These are phyloP conservation scores for Temnothorax curvispinosus DNA, from an alignment of 1,140 invertebrate species.

Conservation along the genomic window DNA sequence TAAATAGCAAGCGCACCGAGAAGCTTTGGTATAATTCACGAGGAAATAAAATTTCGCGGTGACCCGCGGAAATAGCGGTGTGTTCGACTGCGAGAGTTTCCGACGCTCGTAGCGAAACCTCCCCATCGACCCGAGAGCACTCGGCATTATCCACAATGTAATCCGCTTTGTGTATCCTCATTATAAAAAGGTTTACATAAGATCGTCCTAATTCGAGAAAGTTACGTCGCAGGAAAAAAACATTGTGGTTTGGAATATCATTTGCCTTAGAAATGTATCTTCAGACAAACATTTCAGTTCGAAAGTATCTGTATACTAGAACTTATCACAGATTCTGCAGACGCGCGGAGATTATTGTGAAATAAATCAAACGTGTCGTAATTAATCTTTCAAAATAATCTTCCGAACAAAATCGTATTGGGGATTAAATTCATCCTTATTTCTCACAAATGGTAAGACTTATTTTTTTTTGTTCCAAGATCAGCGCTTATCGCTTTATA, in stretches of 20 bases:
- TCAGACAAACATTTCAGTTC: background rate
- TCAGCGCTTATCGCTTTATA: too few species aligned
- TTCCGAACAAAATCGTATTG: background rate
- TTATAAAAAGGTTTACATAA: slow-evolving; percentile 42
- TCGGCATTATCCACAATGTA: slow-evolving; percentile 36
- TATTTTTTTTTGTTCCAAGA: background rate
- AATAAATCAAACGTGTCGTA: background rate
- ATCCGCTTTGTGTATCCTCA: slow-evolving; percentile 51
- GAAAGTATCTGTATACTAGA: background rate
- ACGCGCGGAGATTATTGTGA: background rate
- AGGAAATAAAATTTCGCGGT: background rate
- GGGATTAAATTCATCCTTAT: background rate
- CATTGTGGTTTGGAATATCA: background rate
- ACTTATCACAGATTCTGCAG: background rate
- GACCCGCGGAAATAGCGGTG: background rate
- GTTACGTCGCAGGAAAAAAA: background rate
- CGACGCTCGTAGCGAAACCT: background rate
- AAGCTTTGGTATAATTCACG: background rate
- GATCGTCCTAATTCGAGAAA: background rate
- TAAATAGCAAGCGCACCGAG: background rate
- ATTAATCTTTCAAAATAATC: background rate
- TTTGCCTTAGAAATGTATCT: background rate
- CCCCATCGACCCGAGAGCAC: background rate
- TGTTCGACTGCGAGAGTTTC: slow-evolving; percentile 10
- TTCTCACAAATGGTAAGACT: background rate